These are phyloP conservation scores for Scortum barcoo DNA, from an alignment of 2,113 vertebrate species.

Conservation along the genomic window DNA sequence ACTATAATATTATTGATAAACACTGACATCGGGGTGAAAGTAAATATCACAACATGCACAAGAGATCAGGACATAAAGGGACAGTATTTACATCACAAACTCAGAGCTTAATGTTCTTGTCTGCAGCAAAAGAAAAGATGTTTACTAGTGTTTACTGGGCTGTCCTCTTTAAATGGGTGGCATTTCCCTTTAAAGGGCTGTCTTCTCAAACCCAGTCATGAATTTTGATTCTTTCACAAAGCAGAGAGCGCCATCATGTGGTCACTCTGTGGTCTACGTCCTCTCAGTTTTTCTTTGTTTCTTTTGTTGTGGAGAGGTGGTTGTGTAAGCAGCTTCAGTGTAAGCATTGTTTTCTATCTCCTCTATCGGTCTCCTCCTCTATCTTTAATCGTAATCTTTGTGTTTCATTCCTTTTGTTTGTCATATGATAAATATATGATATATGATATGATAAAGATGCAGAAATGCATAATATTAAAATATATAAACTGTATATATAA, in stretches of 20 bases:
- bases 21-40: not conserved
- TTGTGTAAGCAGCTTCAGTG: not conserved
- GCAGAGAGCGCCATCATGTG: conserved; percentile 62
- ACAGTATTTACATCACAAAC: not conserved
- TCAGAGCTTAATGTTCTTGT: not conserved
- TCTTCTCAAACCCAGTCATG: not conserved
- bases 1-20: too few species aligned
- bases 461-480: not conserved
- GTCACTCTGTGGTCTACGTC: not conserved
- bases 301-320: not conserved
- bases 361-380: not conserved
- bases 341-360: not conserved
- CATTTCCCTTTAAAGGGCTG: conserved; percentile 15
- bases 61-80: not conserved
- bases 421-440: too few species aligned
- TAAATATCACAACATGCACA: not conserved
- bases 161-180: conserved; percentile 3
- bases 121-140: not conserved
- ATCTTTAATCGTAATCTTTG: not conserved
- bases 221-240: not conserved
- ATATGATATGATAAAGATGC: not conserved
- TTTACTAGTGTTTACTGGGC: not conserved
- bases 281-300: not conserved
- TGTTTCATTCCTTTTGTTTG: not conserved
- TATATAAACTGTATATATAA: not conserved